A percentile compares a stretch with the other conserved stretches of the same genome.
These are phyloP conservation scores for Cyclura pinguis DNA, from an alignment of 2,797 vertebrate genomes.

Conservation along the genomic window DNA sequence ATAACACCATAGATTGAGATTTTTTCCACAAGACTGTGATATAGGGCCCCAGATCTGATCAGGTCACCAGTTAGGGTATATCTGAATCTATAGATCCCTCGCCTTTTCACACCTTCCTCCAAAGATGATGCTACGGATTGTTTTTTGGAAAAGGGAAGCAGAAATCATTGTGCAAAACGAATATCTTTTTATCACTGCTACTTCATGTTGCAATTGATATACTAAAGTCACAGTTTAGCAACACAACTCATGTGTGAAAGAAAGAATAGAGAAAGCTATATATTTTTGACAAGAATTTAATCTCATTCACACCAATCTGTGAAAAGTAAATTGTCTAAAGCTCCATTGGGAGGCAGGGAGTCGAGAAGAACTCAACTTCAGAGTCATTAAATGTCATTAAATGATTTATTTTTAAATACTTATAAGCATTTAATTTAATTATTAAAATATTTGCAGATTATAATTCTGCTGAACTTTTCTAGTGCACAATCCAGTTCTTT, in stretches of 20 bases:
- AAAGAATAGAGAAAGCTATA: neutral
- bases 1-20: too few relatives aligned
- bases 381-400: neutral
- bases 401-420: neutral
- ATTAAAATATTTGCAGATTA: neutral
- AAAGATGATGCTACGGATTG: neutral
- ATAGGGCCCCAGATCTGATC: too few relatives aligned
- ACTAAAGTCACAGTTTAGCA: neutral
- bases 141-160: neutral
- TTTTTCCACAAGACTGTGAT: too few relatives aligned
- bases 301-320: neutral
- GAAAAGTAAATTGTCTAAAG: constrained; percentile 4
- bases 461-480: constrained; percentile 27
- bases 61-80: neutral
- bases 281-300: neutral
- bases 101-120: neutral
- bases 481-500: constrained; percentile 19
- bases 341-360: neutral
- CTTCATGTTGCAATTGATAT: neutral
- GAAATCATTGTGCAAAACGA: neutral
- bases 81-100: neutral
- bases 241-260: neutral
- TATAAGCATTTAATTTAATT: neutral
- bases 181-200: neutral
- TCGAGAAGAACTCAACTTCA: neutral